These are phyloP conservation scores for Lycodopsis pacificus DNA, from an alignment of 2,797 vertebrate genomes.

Conservation along the genomic window DNA sequence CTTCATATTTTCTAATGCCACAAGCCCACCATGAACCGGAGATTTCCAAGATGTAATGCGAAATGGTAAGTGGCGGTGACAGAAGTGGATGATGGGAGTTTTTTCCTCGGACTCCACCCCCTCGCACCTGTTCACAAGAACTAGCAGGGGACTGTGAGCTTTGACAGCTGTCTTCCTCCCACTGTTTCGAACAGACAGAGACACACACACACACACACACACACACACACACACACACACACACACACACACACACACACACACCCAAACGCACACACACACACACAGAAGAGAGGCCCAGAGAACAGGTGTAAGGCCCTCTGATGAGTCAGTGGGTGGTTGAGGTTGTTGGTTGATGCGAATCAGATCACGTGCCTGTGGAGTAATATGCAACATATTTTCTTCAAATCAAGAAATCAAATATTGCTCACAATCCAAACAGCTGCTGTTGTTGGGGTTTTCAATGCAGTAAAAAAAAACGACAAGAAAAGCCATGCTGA, in stretches of 20 bases:
- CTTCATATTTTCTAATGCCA: slow-evolving; percentile 1
- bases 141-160: slow-evolving; percentile 68
- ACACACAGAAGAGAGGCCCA: slow-evolving; percentile 9
- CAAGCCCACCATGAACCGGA: neutral
- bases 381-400: neutral
- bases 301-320: slow-evolving; percentile 53
- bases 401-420: neutral
- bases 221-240: slow-evolving; percentile 26
- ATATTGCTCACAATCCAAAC: neutral
- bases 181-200: slow-evolving; percentile 48
- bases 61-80: slow-evolving; percentile 9
- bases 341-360: slow-evolving; percentile 32
- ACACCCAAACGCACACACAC: slow-evolving; percentile 21
- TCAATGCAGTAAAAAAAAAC: neutral
- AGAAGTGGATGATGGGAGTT: slow-evolving; percentile 37
- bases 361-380: slow-evolving; percentile 31
- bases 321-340: slow-evolving; percentile 53
- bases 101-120: slow-evolving; percentile 43
- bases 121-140: slow-evolving; percentile 75
- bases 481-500: neutral
- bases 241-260: slow-evolving; percentile 3
- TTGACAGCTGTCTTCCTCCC: slow-evolving; percentile 69
- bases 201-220: slow-evolving; percentile 15
- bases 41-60: slow-evolving; percentile 8
- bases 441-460: neutral